Evolutionary conservation across 2,797 vertebrate species (phyloP).

Genomic region (Coregonus ussuriensis): DNA sequence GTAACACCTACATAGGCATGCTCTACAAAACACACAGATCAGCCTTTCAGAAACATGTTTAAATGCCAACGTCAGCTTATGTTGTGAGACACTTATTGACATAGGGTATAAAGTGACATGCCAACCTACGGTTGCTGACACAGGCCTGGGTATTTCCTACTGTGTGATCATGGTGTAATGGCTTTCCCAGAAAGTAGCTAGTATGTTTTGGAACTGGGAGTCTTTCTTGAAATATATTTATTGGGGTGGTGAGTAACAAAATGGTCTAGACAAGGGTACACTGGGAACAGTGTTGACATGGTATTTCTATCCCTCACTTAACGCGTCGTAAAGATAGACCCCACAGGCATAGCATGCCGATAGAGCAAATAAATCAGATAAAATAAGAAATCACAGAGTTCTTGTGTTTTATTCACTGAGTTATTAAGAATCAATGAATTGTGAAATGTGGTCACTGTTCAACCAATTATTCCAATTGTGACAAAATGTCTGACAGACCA

Average conservation of each 20-base stretch:
- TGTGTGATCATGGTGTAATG: background rate
- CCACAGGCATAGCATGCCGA: slow-evolving; percentile 43
- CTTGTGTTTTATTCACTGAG: slow-evolving; percentile 45
- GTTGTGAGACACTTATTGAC: background rate
- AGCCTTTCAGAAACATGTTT: background rate
- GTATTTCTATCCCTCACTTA: slow-evolving; percentile 47
- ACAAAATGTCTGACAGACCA: slow-evolving; percentile 59
- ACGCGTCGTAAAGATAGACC: slow-evolving; percentile 43
- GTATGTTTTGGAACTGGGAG: background rate
- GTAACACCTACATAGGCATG: background rate
- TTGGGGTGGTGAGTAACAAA: background rate
- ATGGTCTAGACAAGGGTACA: background rate
- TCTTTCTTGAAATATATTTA: background rate
- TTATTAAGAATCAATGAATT: slow-evolving; percentile 60
- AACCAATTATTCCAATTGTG: slow-evolving; percentile 65
- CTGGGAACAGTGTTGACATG: slow-evolving; percentile 25
- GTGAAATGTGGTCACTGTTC: slow-evolving; percentile 49
- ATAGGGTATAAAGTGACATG: background rate
- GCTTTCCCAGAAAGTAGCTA: background rate
- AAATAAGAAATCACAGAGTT: slow-evolving; percentile 56
- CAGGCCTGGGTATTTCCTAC: background rate
- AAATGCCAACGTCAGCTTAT: background rate
- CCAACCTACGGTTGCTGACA: background rate
- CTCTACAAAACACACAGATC: background rate
- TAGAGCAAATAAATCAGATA: slow-evolving; percentile 26